phyloP scores from a whole-genome alignment of 2,888 invertebrate genomes.

The Druceiella hillmani region DNA sequence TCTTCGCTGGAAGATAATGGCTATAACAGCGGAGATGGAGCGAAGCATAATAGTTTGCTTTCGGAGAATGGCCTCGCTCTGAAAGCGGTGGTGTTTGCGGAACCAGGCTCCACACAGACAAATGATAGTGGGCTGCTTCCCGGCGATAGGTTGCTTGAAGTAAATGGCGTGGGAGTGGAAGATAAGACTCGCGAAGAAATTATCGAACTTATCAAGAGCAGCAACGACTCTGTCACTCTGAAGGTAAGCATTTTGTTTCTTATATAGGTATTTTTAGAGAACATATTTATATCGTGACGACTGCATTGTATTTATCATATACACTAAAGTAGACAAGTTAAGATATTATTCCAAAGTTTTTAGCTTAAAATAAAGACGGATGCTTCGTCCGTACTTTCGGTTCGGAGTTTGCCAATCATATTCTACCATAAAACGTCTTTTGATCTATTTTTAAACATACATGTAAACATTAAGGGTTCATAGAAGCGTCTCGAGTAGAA shows the following conservation, averaged over 20 bases:
- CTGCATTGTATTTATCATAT: no score
- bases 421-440: no score
- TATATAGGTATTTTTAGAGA: no score
- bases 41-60: conserved; percentile 34
- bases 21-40: conserved; percentile 36
- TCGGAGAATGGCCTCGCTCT: conserved; percentile 45
- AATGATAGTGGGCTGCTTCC: conserved; percentile 84
- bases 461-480: no score
- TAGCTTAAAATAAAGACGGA: no score
- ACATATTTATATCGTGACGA: no score
- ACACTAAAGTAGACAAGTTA: no score
- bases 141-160: conserved; percentile 90
- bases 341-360: no score
- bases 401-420: no score
- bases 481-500: no score
- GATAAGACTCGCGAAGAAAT: conserved; percentile 84
- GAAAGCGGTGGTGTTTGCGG: conserved; percentile 81
- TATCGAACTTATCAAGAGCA: conserved; percentile 87
- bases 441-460: no score
- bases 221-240: conserved; percentile 74
- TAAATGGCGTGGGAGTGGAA: conserved; percentile 82
- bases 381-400: no score
- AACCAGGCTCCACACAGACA: conserved; percentile 76
- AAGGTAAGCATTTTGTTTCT: conserved; percentile 71
- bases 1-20: conserved; percentile 30